phyloP scores from a whole-genome alignment of 2,797 vertebrate species.

The Propithecus perrieri region DNA sequence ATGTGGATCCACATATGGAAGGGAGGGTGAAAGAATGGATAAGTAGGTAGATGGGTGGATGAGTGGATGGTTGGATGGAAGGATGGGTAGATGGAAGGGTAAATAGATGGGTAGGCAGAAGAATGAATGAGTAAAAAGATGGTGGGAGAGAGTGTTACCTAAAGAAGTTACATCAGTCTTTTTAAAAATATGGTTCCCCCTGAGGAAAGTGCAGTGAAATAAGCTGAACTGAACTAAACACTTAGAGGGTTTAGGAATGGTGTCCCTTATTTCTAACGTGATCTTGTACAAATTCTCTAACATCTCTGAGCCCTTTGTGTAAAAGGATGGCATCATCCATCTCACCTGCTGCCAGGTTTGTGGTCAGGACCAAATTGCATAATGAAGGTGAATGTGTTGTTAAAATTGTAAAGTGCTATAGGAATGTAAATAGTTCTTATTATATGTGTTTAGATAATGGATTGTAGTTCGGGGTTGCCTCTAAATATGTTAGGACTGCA shows the following conservation, averaged over 20 bases:
- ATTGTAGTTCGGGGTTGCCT: neutral
- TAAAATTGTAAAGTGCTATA: neutral
- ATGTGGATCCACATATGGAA: neutral
- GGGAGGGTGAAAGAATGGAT: neutral
- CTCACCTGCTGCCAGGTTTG: neutral
- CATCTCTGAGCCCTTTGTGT: neutral
- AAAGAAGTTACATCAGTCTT: neutral
- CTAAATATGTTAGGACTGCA: neutral
- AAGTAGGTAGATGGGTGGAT: no score
- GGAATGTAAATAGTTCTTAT: neutral
- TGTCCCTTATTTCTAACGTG: neutral
- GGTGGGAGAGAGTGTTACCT: neutral
- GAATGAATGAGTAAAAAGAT: neutral
- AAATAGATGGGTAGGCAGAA: neutral
- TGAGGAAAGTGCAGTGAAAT: neutral
- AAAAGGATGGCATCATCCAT: neutral
- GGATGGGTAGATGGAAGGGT: no score
- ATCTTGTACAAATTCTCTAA: neutral
- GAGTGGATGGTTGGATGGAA: no score
- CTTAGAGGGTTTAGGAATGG: neutral
- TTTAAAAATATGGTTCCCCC: neutral
- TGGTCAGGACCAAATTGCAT: neutral
- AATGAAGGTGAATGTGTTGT: neutral
- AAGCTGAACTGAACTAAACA: neutral
- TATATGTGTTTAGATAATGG: neutral